phyloP scores from a whole-genome alignment of 2,888 invertebrate genomes.

The Ommatoiulus sabulosus region DNA sequence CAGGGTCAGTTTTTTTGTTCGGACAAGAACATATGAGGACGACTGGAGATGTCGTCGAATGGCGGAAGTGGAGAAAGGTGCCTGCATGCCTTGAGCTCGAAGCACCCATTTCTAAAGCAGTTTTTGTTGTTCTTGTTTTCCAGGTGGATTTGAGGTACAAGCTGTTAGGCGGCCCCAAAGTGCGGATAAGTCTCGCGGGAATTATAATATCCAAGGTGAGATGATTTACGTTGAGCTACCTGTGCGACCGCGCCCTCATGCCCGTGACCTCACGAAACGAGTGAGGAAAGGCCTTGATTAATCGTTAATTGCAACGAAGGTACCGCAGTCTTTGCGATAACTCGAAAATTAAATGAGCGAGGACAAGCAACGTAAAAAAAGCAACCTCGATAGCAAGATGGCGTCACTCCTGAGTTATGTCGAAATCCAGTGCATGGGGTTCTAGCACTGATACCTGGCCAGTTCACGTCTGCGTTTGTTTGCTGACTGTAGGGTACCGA shows the following conservation, averaged over 20 bases:
- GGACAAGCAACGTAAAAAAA: background rate
- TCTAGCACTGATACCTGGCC: no score
- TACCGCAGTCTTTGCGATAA: background rate
- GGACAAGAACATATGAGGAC: background rate
- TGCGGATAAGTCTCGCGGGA: conserved; percentile 92
- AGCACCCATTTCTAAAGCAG: background rate
- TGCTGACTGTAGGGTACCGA: no score
- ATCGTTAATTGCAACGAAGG: background rate
- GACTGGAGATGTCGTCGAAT: background rate
- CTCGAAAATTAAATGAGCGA: background rate
- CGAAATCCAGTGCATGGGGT: no score
- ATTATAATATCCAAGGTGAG: conserved; percentile 93
- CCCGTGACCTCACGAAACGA: background rate
- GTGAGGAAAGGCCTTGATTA: conserved; percentile 10
- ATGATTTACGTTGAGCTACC: background rate
- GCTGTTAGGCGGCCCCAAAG: conserved; percentile 89
- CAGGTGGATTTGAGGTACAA: conserved; percentile 87
- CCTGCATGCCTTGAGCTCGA: conserved; percentile 23
- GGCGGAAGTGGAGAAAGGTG: background rate
- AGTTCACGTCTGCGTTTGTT: no score
- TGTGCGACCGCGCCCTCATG: background rate
- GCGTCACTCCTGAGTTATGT: background rate
- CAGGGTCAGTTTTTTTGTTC: background rate
- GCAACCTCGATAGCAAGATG: background rate
- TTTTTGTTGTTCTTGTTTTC: conserved; percentile 6